Evolutionary conservation across 1,140 invertebrate genomes (phyloP).

Genomic region (Ostrea denselamellosa): DNA sequence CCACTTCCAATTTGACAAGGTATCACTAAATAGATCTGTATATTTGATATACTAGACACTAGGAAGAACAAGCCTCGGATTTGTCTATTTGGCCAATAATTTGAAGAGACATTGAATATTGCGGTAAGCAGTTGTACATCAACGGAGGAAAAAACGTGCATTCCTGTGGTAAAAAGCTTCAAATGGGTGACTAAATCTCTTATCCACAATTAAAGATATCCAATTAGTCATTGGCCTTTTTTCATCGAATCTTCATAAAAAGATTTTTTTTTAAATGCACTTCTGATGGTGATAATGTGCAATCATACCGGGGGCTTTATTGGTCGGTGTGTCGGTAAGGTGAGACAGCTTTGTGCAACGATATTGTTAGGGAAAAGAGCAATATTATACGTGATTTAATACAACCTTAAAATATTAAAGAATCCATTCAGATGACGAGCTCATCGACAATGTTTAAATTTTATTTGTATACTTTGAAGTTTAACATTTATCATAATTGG

Average conservation of each 20-base stretch:
- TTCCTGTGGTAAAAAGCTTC: background rate
- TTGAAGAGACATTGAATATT: no score
- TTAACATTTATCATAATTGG: no score
- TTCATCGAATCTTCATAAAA: no score
- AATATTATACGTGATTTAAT: background rate
- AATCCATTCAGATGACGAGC: background rate
- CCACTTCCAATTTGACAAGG: no score
- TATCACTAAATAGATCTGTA: no score
- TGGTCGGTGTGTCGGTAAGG: background rate
- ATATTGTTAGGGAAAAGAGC: background rate
- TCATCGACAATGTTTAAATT: background rate
- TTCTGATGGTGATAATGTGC: background rate
- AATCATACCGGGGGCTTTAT: background rate
- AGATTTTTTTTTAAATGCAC: background rate
- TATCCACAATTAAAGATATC: background rate
- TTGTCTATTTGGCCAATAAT: no score
- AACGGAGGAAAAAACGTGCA: background rate
- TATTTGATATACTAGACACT: no score
- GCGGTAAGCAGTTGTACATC: no score
- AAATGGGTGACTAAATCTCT: background rate
- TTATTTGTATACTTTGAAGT: no score
- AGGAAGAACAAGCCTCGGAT: no score
- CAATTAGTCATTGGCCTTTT: background rate
- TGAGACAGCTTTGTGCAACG: background rate
- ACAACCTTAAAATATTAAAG: background rate